Percentiles rank a stretch among this genome's conserved stretches.
Conservation (phyloP, 2,113 vertebrate species). For the Hemicordylus capensis region DNA sequence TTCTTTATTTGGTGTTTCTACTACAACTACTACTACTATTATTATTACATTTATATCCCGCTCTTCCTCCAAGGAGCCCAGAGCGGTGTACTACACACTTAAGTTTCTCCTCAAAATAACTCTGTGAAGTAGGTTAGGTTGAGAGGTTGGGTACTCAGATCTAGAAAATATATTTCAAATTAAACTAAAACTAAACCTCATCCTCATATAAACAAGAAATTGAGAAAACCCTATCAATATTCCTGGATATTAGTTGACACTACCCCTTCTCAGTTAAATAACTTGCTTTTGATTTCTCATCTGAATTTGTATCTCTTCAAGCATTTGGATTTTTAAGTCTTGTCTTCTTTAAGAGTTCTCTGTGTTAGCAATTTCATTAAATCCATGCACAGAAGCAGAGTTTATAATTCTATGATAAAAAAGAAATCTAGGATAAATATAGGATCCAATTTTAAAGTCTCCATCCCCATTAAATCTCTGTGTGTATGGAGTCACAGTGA, state of each 20-base stretch:
- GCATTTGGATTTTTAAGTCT: neutral
- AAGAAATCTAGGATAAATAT: neutral
- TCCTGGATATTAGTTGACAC: neutral
- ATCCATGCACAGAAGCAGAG: neutral
- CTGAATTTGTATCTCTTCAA: neutral
- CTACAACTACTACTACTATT: too few species aligned
- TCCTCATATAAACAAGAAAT: neutral
- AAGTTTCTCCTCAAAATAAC: too few species aligned
- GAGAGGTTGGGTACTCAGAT: too few species aligned
- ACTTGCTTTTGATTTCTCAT: neutral
- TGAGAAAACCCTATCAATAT: neutral
- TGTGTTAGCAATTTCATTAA: neutral
- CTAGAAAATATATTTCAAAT: neutral
- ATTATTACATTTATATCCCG: too few species aligned
- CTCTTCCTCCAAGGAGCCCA: too few species aligned
- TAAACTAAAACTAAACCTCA: neutral
- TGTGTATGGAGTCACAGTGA: neutral
- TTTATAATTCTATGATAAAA: neutral
- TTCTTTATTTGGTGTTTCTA: too few species aligned
- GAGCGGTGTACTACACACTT: too few species aligned
- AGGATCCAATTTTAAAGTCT: neutral
- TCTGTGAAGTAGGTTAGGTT: too few species aligned
- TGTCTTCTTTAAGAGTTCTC: neutral
- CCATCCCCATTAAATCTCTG: neutral
- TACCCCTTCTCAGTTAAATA: neutral